Evolutionary conservation across 2,888 invertebrate genomes (phyloP).

Genomic region (Lamellibrachia satsuma): DNA sequence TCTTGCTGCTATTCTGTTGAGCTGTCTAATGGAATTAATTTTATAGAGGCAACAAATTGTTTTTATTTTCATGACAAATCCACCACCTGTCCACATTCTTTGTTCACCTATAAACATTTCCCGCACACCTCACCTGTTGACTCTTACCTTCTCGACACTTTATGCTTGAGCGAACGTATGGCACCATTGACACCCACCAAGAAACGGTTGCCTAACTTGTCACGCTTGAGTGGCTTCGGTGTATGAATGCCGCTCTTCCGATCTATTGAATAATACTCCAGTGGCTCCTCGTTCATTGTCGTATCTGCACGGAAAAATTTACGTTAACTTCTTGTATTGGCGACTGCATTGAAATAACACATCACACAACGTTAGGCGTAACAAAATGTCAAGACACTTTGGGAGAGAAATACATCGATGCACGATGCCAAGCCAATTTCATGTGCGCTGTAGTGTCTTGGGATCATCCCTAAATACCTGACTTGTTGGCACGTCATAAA

Average conservation of each 20-base stretch:
- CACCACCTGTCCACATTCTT: too few species aligned
- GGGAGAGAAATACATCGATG: too few species aligned
- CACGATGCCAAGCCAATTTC: too few species aligned
- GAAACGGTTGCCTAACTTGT: background rate
- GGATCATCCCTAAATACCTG: too few species aligned
- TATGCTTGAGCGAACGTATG: background rate
- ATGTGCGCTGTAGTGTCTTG: too few species aligned
- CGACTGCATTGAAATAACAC: background rate
- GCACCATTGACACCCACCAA: background rate
- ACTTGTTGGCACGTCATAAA: too few species aligned
- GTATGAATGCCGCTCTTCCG: slow-evolving; percentile 1
- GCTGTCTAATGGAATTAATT: too few species aligned
- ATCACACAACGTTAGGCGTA: too few species aligned
- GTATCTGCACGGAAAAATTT: background rate
- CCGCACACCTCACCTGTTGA: background rate
- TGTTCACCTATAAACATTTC: background rate
- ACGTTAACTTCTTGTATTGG: background rate
- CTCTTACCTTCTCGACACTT: background rate
- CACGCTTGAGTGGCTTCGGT: background rate
- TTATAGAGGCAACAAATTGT: too few species aligned
- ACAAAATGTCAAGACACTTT: too few species aligned
- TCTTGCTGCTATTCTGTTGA: too few species aligned
- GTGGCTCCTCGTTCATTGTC: background rate
- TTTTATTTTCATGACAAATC: too few species aligned
- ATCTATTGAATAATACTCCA: slow-evolving; percentile 4